Evolutionary conservation across 2,113 vertebrate species (phyloP).

Genomic region (Trematocara stigmaticum): DNA sequence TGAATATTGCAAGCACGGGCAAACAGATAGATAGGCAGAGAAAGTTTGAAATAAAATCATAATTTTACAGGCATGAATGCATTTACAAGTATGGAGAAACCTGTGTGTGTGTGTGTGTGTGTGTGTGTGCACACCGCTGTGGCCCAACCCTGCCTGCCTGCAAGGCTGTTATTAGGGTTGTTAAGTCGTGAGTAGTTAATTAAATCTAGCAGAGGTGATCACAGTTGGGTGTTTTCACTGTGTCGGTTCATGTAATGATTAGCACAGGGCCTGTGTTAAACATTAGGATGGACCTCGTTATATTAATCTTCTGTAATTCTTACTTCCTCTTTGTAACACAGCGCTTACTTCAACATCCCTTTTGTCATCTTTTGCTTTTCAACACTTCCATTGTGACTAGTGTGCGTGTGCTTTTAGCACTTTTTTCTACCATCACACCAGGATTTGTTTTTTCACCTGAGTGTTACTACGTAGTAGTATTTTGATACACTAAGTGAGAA

Average conservation of each 20-base stretch:
- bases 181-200: conserved; percentile 52
- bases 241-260: background rate
- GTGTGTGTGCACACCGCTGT: too few species aligned
- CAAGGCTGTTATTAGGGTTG: conserved; percentile 45
- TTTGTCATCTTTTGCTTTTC: background rate
- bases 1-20: background rate
- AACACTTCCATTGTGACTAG: background rate
- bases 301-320: background rate
- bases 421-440: background rate
- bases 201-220: conserved; percentile 51
- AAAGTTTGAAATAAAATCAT: background rate
- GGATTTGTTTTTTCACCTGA: background rate
- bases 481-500: background rate
- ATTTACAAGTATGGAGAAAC: background rate
- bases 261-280: background rate
- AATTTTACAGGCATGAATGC: background rate
- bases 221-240: conserved; percentile 11
- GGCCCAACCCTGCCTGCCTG: background rate
- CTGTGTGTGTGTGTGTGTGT: background rate
- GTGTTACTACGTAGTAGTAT: background rate
- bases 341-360: background rate
- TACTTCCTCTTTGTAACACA: background rate
- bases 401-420: background rate
- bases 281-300: background rate
- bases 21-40: background rate